These are phyloP conservation scores for Xenopus tropicalis DNA, from an alignment of 2,113 vertebrate species.

Conservation along the genomic window DNA sequence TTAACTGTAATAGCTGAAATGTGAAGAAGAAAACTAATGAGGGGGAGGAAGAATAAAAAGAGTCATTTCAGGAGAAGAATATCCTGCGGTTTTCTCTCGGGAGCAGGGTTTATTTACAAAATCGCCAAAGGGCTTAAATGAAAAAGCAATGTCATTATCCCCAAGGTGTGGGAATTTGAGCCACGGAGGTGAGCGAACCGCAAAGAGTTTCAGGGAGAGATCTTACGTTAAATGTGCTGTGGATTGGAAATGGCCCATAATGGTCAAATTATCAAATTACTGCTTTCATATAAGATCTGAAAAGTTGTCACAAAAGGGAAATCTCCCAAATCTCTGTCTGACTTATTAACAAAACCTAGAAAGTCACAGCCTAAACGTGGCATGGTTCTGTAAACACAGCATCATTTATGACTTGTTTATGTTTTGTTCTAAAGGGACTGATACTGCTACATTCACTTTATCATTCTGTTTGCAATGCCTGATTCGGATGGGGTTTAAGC, in stretches of 20 bases:
- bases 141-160: constrained; percentile 17
- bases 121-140: constrained; percentile 18
- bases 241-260: constrained; percentile 10
- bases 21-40: not conserved
- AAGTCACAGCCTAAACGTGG: too few species aligned
- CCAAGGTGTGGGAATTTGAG: constrained; percentile 30
- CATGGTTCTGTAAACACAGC: too few species aligned
- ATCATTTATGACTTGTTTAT: too few species aligned
- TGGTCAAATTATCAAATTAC: constrained; percentile 20
- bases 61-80: not conserved
- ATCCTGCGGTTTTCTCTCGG: not conserved
- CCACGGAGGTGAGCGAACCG: constrained; percentile 18
- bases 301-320: not conserved
- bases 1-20: not conserved
- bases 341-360: too few species aligned
- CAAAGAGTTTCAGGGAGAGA: constrained; percentile 28
- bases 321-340: too few species aligned
- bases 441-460: too few species aligned
- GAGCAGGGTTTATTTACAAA: constrained; percentile 8
- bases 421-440: too few species aligned
- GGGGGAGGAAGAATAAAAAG: not conserved
- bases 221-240: constrained; percentile 16
- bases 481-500: too few species aligned
- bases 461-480: too few species aligned
- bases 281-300: constrained; percentile 5